Base-by-base conservation (phyloP, 2,888 invertebrate genomes). In the Agrochola macilenta region DNA sequence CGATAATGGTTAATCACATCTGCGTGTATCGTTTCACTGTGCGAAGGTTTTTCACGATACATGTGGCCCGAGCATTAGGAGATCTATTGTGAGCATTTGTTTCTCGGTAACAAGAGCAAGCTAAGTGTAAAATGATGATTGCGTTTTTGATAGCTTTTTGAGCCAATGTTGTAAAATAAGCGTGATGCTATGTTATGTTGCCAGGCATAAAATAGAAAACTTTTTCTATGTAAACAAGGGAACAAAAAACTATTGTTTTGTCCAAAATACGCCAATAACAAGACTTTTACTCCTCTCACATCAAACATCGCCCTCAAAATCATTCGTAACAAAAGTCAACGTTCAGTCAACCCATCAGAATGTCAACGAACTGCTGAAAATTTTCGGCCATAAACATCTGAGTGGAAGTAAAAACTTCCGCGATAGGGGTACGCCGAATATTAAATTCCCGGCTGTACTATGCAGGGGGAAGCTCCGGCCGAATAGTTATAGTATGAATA, bases 311-410 rank as follows among this genome's bases (percentile, higher is more conserved):
- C 30, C 9, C 0, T 52, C 9, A 20, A 52, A 60, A 75, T 43
- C n/a, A 52, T 35, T 49, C 14, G 0, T 14, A 39, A 11, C 17
- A 5, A 70, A 69, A 66, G 30, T 46, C 12, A 57, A 0, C 7
- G 66, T 54, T 78, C 65, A 87, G n/a, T 54, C 65, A 57, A 68
- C 52, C 64, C 14, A 74, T 23, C 74, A 76, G n/a, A 12, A 12
- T 82, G 79, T 74, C 78, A 78, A 87, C 66, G 77, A 80, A 83
- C 83, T 75, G 39, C 49, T 82, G 77, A 71, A 84, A 80, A 80
- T 74, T 82, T 23, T 79, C 63, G 70, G 52, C 57, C 75, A 80
- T 87, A 83, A 83, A 80, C 74, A 78, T 73, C 20, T 43, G 69
- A 76, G 61, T 75, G 76, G 57, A 66, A 39, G 69, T 73, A 72